Evolutionary conservation across 2,888 invertebrate species (phyloP).

Genomic region (Limnephilus marmoratus): DNA sequence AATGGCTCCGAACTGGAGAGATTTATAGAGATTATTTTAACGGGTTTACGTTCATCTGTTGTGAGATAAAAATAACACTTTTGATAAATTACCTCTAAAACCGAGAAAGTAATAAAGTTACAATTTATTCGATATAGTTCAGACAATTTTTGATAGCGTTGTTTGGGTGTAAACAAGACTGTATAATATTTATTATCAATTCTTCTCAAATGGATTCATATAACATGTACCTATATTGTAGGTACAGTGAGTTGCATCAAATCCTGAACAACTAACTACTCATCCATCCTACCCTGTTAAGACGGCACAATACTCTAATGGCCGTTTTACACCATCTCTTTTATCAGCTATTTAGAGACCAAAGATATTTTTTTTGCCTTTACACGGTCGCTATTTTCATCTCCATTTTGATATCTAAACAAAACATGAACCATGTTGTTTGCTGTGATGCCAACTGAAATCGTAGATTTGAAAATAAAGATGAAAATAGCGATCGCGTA

Average conservation of each 20-base stretch:
- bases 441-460: too few relatives aligned
- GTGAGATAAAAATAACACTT: conserved; percentile 1
- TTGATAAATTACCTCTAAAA: conserved; percentile 19
- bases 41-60: background rate
- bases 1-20: background rate
- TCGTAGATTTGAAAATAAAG: too few relatives aligned
- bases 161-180: background rate
- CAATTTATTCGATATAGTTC: background rate
- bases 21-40: conserved; percentile 20
- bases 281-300: background rate
- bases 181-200: background rate
- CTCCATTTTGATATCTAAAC: too few relatives aligned
- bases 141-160: background rate
- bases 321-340: too few relatives aligned
- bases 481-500: too few relatives aligned
- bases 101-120: background rate
- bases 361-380: too few relatives aligned
- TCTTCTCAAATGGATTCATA: background rate
- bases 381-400: too few relatives aligned
- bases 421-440: too few relatives aligned
- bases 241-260: background rate
- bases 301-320: too few relatives aligned
- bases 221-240: background rate
- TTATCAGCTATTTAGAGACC: too few relatives aligned
- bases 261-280: background rate